Evolutionary conservation across 2,113 vertebrate species (phyloP).

Genomic region (Plecturocebus donacophilus): DNA sequence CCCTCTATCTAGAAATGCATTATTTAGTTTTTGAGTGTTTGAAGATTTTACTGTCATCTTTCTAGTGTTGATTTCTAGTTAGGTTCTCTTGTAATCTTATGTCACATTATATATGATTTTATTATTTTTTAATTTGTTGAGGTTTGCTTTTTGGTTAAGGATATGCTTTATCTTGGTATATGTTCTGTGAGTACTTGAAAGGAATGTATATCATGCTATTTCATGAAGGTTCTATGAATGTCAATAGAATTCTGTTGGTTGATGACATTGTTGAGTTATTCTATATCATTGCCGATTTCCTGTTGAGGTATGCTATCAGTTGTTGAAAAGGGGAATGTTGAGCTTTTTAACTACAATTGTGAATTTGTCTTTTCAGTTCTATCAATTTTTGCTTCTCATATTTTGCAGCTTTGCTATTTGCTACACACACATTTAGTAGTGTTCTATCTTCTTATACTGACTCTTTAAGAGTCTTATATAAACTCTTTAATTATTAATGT

Average conservation of each 20-base stretch:
- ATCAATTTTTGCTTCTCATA: no score
- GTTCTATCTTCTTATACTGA: background rate
- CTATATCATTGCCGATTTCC: background rate
- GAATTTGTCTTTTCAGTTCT: background rate
- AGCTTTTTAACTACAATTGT: background rate
- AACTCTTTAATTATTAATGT: background rate
- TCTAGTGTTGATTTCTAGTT: background rate
- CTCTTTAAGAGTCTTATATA: background rate
- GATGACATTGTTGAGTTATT: background rate
- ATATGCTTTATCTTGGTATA: background rate
- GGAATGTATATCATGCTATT: background rate
- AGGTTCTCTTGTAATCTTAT: background rate
- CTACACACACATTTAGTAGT: background rate
- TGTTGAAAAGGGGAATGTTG: background rate
- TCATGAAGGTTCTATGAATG: background rate
- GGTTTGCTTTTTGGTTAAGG: background rate
- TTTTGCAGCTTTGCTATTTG: no score
- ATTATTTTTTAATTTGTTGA: background rate
- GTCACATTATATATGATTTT: background rate
- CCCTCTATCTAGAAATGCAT: background rate
- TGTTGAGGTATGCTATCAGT: background rate
- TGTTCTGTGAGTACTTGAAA: background rate
- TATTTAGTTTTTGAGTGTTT: background rate
- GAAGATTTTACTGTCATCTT: background rate
- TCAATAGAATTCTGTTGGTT: background rate